Percentiles rank a stretch among this genome's conserved stretches.
phyloP scores from a whole-genome alignment of 2,888 invertebrate genomes.

The Plusia festucae region DNA sequence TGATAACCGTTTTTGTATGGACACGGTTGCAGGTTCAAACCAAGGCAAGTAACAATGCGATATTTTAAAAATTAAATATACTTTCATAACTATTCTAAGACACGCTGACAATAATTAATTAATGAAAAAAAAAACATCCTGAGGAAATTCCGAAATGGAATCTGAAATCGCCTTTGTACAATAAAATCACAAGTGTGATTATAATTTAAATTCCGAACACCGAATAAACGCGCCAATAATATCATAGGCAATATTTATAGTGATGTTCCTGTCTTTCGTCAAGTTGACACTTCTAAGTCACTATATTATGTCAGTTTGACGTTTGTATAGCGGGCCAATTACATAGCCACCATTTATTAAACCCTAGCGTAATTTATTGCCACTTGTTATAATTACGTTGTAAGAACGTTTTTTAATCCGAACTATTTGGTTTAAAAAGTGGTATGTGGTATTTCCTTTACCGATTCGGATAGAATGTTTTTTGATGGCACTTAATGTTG shows the following conservation, averaged over 20 bases:
- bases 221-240: not conserved
- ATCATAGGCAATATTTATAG: slow-evolving; percentile 6
- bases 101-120: too few relatives aligned
- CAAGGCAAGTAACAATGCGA: too few relatives aligned
- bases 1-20: too few relatives aligned
- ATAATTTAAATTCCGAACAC: not conserved
- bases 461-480: not conserved
- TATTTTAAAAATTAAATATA: too few relatives aligned
- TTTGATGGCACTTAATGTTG: slow-evolving; percentile 1
- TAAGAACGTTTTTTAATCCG: not conserved
- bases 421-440: slow-evolving; percentile 3
- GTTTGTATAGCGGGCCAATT: slow-evolving; percentile 8
- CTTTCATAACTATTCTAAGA: too few relatives aligned
- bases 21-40: too few relatives aligned
- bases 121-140: too few relatives aligned
- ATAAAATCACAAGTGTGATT: too few relatives aligned
- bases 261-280: slow-evolving; percentile 2
- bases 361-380: slow-evolving; percentile 4
- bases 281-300: not conserved
- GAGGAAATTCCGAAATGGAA: too few relatives aligned
- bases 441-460: slow-evolving; percentile 4
- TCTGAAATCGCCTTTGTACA: too few relatives aligned
- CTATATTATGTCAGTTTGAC: slow-evolving; percentile 7
- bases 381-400: not conserved
- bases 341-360: not conserved